phyloP scores from a whole-genome alignment of 2,797 vertebrate species.

The Thaleichthys pacificus region DNA sequence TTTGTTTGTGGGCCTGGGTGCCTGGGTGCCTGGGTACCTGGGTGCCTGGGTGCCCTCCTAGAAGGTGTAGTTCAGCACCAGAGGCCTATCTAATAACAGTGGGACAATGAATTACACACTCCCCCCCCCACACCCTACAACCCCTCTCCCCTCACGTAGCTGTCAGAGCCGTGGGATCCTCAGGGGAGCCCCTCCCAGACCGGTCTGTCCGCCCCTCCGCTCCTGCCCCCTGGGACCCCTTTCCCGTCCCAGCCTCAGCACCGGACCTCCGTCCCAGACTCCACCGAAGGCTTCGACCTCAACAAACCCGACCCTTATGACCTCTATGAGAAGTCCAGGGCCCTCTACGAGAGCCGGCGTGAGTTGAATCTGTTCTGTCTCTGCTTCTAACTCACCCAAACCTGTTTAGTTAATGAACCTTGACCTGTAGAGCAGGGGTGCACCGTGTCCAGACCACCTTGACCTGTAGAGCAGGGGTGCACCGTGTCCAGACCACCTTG shows the following conservation, averaged over 20 bases:
- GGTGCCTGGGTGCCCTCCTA: too few species aligned
- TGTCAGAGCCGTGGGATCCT: slow-evolving; percentile 92
- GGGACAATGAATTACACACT: background rate
- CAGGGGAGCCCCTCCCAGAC: slow-evolving; percentile 91
- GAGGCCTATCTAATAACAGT: background rate
- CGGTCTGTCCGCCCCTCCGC: slow-evolving; percentile 82
- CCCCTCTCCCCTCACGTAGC: slow-evolving; percentile 59
- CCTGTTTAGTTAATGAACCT: too few species aligned
- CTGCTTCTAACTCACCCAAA: background rate
- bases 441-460: too few species aligned
- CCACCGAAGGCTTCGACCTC: slow-evolving; percentile 92
- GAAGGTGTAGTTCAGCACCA: too few species aligned
- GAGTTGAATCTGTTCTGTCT: slow-evolving; percentile 69
- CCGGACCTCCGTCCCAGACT: slow-evolving; percentile 92
- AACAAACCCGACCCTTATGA: slow-evolving; percentile 98
- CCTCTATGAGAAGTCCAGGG: slow-evolving; percentile 98
- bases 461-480: too few species aligned
- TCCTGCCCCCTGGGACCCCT: slow-evolving; percentile 82
- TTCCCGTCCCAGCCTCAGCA: slow-evolving; percentile 87
- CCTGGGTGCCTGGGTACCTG: too few species aligned
- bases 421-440: too few species aligned
- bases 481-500: too few species aligned
- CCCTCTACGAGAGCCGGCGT: slow-evolving; percentile 99
- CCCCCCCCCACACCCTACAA: too few species aligned
- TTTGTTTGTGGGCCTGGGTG: slow-evolving; percentile 22